These are phyloP conservation scores for Sphinx pinastri DNA, from an alignment of 2,888 invertebrate species.

Conservation along the genomic window DNA sequence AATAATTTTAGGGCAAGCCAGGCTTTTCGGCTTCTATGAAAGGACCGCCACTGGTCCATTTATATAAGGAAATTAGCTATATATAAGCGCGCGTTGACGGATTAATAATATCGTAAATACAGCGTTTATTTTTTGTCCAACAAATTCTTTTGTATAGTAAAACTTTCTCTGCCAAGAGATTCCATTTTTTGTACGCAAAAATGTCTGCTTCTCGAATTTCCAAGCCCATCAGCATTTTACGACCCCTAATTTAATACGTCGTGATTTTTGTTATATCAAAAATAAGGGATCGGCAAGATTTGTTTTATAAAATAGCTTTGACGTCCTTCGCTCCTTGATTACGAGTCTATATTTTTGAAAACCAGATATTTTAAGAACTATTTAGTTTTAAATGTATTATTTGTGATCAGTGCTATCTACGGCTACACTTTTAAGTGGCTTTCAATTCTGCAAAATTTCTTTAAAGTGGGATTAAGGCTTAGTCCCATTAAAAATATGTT, in stretches of 20 bases:
- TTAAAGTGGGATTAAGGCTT: neutral
- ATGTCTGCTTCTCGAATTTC: conserved; percentile 1
- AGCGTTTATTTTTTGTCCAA: neutral
- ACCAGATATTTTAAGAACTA: too few species aligned
- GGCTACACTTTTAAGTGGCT: too few species aligned
- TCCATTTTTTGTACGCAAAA: conserved; percentile 2
- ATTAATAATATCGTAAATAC: too few species aligned
- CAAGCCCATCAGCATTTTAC: conserved; percentile 7
- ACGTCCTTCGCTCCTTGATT: neutral
- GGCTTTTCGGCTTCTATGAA: too few species aligned
- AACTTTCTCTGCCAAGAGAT: neutral
- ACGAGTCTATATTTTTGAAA: too few species aligned
- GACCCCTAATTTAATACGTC: conserved; percentile 19
- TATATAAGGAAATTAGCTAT: too few species aligned
- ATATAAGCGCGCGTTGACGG: too few species aligned
- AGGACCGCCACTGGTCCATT: too few species aligned
- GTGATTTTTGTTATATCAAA: conserved; percentile 11
- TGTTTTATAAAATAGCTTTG: conserved; percentile 1
- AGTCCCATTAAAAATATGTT: too few species aligned
- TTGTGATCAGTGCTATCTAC: too few species aligned
- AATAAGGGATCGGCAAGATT: neutral
- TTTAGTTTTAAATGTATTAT: too few species aligned
- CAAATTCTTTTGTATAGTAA: conserved; percentile 13
- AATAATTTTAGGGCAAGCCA: too few species aligned
- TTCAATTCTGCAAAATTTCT: neutral